These are phyloP conservation scores for Thaumatotibia leucotreta DNA, from an alignment of 1,140 invertebrate genomes.

Conservation along the genomic window DNA sequence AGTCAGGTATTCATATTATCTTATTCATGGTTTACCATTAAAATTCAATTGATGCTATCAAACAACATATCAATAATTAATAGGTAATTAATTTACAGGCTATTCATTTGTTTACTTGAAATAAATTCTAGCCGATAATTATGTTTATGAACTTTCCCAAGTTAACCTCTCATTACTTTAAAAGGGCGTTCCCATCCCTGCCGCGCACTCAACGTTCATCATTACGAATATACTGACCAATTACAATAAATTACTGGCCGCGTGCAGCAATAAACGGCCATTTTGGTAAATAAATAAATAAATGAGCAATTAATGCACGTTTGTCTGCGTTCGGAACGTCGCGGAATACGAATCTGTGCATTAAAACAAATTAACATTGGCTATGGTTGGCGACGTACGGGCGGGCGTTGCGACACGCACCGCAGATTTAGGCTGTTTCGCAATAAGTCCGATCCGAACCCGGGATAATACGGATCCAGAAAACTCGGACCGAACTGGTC, in stretches of 20 bases:
- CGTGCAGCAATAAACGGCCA: slow-evolving; percentile 33
- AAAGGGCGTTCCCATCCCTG: background rate
- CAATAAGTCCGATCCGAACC: too few relatives aligned
- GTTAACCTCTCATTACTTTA: background rate
- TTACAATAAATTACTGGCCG: slow-evolving; percentile 39
- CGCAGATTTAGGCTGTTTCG: too few relatives aligned
- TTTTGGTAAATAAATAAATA: slow-evolving; percentile 45
- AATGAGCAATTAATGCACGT: slow-evolving; percentile 41
- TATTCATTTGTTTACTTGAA: too few relatives aligned
- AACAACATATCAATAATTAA: too few relatives aligned
- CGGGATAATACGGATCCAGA: too few relatives aligned
- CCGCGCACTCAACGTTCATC: background rate
- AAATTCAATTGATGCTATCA: too few relatives aligned
- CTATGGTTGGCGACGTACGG: slow-evolving; percentile 20
- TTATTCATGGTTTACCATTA: too few relatives aligned
- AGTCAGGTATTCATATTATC: too few relatives aligned
- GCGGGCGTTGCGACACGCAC: background rate
- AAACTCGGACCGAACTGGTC: too few relatives aligned
- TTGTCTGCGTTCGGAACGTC: slow-evolving; percentile 18
- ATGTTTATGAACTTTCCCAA: too few relatives aligned
- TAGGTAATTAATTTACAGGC: too few relatives aligned
- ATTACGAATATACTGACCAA: slow-evolving; percentile 39
- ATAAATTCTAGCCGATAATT: too few relatives aligned
- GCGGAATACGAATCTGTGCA: slow-evolving; percentile 42
- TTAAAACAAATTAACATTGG: slow-evolving; percentile 40